Evolutionary conservation across 2,113 vertebrate genomes (phyloP).

Genomic region (Excalfactoria chinensis): DNA sequence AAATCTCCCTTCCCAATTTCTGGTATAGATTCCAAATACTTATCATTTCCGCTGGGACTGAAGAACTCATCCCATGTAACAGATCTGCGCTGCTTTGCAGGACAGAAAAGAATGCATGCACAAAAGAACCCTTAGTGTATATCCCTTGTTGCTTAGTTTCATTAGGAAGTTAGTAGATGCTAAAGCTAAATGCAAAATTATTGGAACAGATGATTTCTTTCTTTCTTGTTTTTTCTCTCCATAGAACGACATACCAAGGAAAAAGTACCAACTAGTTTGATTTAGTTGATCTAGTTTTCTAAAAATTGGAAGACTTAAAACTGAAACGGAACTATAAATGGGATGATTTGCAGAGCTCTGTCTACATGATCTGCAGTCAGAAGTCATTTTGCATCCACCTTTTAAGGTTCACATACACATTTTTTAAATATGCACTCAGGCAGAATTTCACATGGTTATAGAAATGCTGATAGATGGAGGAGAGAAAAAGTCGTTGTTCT

Average conservation of each 20-base stretch:
- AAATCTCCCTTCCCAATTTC: background rate
- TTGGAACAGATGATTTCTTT: background rate
- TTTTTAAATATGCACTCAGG: background rate
- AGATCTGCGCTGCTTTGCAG: background rate
- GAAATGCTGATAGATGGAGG: background rate
- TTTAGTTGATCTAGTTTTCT: background rate
- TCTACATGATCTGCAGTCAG: background rate
- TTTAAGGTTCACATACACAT: background rate
- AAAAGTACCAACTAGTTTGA: background rate
- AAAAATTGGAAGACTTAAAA: background rate
- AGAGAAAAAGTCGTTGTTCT: background rate
- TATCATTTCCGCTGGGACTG: background rate
- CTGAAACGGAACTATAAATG: background rate
- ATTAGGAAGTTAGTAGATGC: background rate
- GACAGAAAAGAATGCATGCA: background rate
- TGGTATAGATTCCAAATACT: background rate
- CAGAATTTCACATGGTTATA: background rate
- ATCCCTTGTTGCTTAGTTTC: background rate
- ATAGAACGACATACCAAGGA: background rate
- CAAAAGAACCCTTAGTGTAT: background rate
- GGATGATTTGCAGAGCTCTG: background rate
- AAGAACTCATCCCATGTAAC: background rate
- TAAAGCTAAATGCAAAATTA: background rate
- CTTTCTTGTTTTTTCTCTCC: background rate
- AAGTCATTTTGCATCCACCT: background rate